Percentiles rank a stretch among this genome's conserved stretches.
Evolutionary conservation across 2,888 invertebrate genomes (phyloP).

Genomic region (Linnaemya tessellans): DNA sequence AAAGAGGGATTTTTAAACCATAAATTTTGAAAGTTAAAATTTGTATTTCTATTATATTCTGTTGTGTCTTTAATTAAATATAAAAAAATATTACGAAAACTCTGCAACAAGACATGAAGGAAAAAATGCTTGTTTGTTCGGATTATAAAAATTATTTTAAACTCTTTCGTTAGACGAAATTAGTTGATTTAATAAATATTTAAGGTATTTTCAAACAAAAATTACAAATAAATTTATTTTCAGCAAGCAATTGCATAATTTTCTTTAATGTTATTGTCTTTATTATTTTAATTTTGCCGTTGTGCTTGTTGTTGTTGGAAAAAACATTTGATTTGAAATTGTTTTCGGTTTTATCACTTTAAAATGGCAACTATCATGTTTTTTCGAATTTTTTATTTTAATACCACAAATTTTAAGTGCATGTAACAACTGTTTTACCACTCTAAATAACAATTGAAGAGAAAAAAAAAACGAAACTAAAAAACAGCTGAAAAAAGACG

Average conservation of each 20-base stretch:
- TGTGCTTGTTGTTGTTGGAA: neutral
- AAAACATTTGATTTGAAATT: slow-evolving; percentile 41
- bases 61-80: no score
- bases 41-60: no score
- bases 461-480: slow-evolving; percentile 14
- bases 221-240: slow-evolving; percentile 16
- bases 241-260: slow-evolving; percentile 47
- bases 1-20: no score
- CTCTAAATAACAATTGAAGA: slow-evolving; percentile 67
- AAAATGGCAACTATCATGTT: slow-evolving; percentile 49
- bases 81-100: no score
- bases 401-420: slow-evolving; percentile 66
- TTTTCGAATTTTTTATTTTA: slow-evolving; percentile 29
- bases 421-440: slow-evolving; percentile 72
- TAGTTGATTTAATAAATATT: slow-evolving; percentile 15
- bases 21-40: no score
- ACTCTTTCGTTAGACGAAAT: neutral
- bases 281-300: slow-evolving; percentile 7
- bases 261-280: slow-evolving; percentile 39
- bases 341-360: slow-evolving; percentile 56
- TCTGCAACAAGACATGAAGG: neutral
- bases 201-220: slow-evolving; percentile 6
- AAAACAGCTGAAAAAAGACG: neutral
- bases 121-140: neutral
- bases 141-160: neutral